A percentile compares a stretch with the other conserved stretches of the same genome.
Evolutionary conservation across 2,113 vertebrate species (phyloP).

Genomic region (Isichthys henryi): DNA sequence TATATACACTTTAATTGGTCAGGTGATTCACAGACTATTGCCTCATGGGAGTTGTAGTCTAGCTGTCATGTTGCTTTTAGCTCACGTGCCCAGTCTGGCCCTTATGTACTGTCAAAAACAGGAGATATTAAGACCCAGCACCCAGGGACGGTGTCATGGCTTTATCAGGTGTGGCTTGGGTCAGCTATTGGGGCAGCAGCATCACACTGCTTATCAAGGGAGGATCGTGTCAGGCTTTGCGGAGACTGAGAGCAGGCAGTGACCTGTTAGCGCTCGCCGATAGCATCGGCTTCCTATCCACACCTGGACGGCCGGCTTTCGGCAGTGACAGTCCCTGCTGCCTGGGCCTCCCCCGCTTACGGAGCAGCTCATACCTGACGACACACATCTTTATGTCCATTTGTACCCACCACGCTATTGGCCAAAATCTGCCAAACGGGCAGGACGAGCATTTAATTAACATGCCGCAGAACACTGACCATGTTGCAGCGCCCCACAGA

Average conservation of each 20-base stretch:
- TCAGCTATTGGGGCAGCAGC: constrained; percentile 39
- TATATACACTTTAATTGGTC: constrained; percentile 1
- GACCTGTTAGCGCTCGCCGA: constrained; percentile 54
- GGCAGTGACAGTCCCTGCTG: constrained; percentile 43
- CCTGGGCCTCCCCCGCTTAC: constrained; percentile 46
- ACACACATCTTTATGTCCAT: not conserved
- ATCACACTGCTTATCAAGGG: constrained; percentile 46
- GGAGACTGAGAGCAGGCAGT: constrained; percentile 64
- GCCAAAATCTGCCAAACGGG: not conserved
- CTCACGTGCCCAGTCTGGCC: not conserved
- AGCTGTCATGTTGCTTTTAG: not conserved
- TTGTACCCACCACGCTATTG: not conserved
- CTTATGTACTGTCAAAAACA: not conserved
- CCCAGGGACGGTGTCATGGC: not conserved
- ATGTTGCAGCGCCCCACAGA: not conserved
- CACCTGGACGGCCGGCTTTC: not conserved
- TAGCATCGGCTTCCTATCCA: constrained; percentile 39
- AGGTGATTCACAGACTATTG: not conserved
- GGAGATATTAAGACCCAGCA: not conserved
- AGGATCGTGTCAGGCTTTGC: constrained; percentile 42
- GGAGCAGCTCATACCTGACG: constrained; percentile 14
- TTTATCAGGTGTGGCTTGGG: constrained; percentile 57
- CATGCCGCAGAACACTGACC: constrained; percentile 22
- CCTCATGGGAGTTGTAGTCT: constrained; percentile 2
- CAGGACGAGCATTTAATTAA: constrained; percentile 15